A percentile compares a stretch with the other conserved stretches of the same genome.
Conservation (phyloP, 2,888 invertebrate genomes). For the Yponomeuta sedellus region DNA sequence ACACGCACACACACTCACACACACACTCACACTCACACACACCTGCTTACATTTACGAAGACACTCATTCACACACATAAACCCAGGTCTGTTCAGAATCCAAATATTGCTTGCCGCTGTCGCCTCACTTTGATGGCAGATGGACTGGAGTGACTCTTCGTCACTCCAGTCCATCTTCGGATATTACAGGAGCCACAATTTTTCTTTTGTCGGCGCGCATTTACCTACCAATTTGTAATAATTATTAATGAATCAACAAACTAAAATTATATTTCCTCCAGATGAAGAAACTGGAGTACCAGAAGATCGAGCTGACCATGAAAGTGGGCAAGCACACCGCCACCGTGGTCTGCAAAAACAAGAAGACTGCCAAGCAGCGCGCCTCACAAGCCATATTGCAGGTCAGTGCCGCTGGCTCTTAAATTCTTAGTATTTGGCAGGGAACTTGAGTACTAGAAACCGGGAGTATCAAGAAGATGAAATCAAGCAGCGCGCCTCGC, state of each 20-base stretch:
- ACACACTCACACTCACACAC: neutral
- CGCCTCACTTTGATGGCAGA: no score
- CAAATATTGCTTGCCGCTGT: no score
- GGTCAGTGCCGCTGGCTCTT: conserved; percentile 49
- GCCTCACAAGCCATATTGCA: conserved; percentile 96
- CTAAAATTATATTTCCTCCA: conserved; percentile 23
- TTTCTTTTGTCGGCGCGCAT: no score
- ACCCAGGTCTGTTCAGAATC: neutral
- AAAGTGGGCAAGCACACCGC: conserved; percentile 94
- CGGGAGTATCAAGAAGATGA: no score
- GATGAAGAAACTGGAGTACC: conserved; percentile 88
- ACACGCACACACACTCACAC: conserved; percentile 4
- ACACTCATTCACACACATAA: conserved; percentile 7
- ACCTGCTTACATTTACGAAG: neutral
- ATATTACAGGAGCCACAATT: no score
- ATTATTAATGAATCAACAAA: no score
- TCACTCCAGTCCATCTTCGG: no score
- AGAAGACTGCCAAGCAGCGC: conserved; percentile 96
- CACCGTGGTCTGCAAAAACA: conserved; percentile 95
- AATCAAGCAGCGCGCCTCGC: no score
- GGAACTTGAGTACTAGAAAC: no score
- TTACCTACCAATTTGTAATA: no score
- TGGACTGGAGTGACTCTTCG: no score
- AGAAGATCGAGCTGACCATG: conserved; percentile 96
- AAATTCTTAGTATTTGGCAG: neutral